Base-by-base conservation (phyloP, 2,113 vertebrate species). In the Mystacornis crossleyi region DNA sequence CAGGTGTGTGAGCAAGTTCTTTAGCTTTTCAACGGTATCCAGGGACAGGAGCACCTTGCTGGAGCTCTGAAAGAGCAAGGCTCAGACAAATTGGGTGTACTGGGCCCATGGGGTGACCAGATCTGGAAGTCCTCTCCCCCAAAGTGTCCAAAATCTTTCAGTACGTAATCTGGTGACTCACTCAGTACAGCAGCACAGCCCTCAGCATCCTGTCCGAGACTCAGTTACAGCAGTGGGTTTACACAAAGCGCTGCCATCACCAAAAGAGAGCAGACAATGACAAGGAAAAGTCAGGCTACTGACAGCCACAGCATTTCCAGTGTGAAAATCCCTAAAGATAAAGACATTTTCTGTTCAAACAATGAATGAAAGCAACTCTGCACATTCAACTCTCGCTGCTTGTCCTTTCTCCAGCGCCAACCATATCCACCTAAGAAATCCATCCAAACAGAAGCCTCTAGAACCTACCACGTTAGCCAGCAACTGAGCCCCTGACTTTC, bases 401-500 rank as follows among this genome's bases (percentile, higher is more conserved):
- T 2, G 0, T 45, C 20, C 16, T 70, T 85, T 33, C 34, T 60
- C 26, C 2, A 0, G 43, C 38, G 33, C 42, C 42, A 84, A 53
- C 12, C 9, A 50, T 3, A 5, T 45, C 26, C 51, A 70, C 6
- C 18, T 10, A 54, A 51, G 78, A 79, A 74, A 58, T 43, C 29
- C 40, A 88, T 20, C 8, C 4, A 5, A 70, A 81, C 4, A 58
- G 55, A 78, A 84, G 10, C 7, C 23, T 43, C 70, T 62, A 24
- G 25, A 79, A 67, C 19, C 13, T 28, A 23, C 9, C 2, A 24
- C 0, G 2, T 33, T 45, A 60, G 42, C 9, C 13, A 4, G 14
- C 21, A 70, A 9, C 0, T 0, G 1, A n/a, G 18, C 2, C n/a
- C 17, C 47, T 29, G 55, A 25, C 21, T 51, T 73, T 54, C 23